Conservation (phyloP, 2,888 invertebrate genomes). For the Ennomos quercinarius region DNA sequence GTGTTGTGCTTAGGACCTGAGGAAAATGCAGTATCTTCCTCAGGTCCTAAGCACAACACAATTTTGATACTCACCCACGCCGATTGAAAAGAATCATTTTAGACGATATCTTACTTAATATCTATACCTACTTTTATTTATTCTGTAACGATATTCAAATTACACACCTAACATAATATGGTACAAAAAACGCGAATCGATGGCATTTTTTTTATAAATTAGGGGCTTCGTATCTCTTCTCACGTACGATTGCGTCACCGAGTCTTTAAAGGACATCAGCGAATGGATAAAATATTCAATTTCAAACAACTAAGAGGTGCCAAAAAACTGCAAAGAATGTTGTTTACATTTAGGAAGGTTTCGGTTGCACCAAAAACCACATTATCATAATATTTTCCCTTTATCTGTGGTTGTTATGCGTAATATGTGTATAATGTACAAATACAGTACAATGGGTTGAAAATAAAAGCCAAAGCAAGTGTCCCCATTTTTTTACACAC, state of each 20-base stretch:
- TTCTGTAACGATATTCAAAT: slow-evolving; percentile 1
- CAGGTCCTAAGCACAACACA: no score
- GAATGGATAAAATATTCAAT: slow-evolving; percentile 57
- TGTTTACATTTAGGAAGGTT: slow-evolving; percentile 52
- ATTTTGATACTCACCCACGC: no score
- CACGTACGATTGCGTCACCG: slow-evolving; percentile 66
- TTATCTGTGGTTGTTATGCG: no score
- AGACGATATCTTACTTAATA: no score
- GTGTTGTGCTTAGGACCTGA: no score
- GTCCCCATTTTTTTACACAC: no score
- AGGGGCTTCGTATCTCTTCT: slow-evolving; percentile 41
- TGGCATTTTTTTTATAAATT: slow-evolving; percentile 20
- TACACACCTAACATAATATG: slow-evolving; percentile 3
- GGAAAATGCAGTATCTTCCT: no score
- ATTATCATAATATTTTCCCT: slow-evolving; percentile 1
- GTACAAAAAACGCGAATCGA: slow-evolving; percentile 9
- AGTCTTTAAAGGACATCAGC: slow-evolving; percentile 51
- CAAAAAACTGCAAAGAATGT: slow-evolving; percentile 71
- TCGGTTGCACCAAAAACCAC: slow-evolving; percentile 4
- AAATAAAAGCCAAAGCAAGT: no score
- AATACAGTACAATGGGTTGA: no score
- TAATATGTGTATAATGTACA: no score
- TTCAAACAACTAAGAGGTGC: slow-evolving; percentile 56
- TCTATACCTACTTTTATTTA: no score
- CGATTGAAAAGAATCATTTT: neutral